Percentiles rank a stretch among this genome's conserved stretches.
Evolutionary conservation across 2,113 vertebrate genomes (phyloP).

Genomic region (Sturnus vulgaris): DNA sequence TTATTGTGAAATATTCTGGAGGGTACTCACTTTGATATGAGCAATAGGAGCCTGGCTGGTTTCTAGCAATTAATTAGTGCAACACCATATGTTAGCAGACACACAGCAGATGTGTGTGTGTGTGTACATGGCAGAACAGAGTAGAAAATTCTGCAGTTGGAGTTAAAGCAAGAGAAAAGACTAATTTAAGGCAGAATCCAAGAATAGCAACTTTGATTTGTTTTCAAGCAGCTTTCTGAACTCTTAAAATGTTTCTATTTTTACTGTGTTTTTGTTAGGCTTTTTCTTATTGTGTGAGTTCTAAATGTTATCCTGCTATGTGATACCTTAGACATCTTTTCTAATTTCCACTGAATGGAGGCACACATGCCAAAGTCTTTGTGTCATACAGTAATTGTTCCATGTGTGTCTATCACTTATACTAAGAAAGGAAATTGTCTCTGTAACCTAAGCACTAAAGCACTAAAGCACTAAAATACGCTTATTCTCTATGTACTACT

Average conservation of each 20-base stretch:
- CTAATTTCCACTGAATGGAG: neutral
- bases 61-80: slow-evolving; percentile 64
- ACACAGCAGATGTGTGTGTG: slow-evolving; percentile 48
- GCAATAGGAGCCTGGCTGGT: slow-evolving; percentile 32
- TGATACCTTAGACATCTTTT: neutral
- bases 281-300: neutral
- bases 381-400: neutral
- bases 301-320: neutral
- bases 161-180: slow-evolving; percentile 8
- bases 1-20: neutral
- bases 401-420: neutral
- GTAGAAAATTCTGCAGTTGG: slow-evolving; percentile 19
- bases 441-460: neutral
- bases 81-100: slow-evolving; percentile 55
- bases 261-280: neutral
- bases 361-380: neutral
- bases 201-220: neutral
- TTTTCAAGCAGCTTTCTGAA: neutral
- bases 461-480: neutral
- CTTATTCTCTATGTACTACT: neutral
- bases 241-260: neutral
- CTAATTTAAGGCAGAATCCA: neutral
- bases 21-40: slow-evolving; percentile 39
- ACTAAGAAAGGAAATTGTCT: neutral
- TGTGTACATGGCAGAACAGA: neutral